A percentile compares a stretch with the other conserved stretches of the same genome.
Evolutionary conservation across 1,140 invertebrate genomes (phyloP).

Genomic region (Ceratina australensis): DNA sequence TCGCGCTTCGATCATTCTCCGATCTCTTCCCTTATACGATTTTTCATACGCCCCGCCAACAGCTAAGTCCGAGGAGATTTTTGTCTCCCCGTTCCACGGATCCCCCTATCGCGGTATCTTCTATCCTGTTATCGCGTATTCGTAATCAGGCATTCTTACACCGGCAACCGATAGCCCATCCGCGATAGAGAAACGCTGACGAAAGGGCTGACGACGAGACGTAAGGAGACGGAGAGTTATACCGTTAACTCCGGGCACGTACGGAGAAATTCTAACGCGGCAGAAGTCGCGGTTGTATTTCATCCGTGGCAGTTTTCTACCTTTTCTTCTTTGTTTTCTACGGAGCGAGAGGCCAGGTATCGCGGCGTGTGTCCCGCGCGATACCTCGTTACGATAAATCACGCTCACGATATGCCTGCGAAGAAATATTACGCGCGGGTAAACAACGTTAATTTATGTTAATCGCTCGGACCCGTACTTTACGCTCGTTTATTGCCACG

Average conservation of each 20-base stretch:
- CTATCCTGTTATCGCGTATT: constrained; percentile 24
- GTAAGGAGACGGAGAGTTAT: not conserved
- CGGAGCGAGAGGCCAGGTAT: not conserved
- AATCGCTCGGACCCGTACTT: constrained; percentile 28
- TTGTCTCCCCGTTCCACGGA: no score
- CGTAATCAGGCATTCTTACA: constrained; percentile 32
- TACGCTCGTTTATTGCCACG: constrained; percentile 41
- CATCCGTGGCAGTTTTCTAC: constrained; percentile 32
- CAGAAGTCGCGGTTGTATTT: constrained; percentile 32
- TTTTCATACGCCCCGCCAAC: not conserved
- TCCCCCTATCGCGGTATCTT: not conserved
- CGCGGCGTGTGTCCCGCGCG: constrained; percentile 23
- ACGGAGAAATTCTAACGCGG: constrained; percentile 33
- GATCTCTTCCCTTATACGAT: not conserved
- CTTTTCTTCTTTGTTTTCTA: constrained; percentile 42
- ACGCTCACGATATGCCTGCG: constrained; percentile 25
- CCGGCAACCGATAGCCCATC: constrained; percentile 9
- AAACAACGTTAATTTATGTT: constrained; percentile 54
- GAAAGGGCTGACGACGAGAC: not conserved
- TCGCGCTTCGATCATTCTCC: constrained; percentile 11
- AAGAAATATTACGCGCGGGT: constrained; percentile 39
- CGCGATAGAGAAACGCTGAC: constrained; percentile 10
- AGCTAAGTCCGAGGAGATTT: not conserved
- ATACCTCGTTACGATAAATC: constrained; percentile 52
- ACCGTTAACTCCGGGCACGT: constrained; percentile 35